Evolutionary conservation across 2,797 vertebrate species (phyloP), one percentile per base, ranked within the genome.

Genomic region (Lacerta viridis): DNA sequence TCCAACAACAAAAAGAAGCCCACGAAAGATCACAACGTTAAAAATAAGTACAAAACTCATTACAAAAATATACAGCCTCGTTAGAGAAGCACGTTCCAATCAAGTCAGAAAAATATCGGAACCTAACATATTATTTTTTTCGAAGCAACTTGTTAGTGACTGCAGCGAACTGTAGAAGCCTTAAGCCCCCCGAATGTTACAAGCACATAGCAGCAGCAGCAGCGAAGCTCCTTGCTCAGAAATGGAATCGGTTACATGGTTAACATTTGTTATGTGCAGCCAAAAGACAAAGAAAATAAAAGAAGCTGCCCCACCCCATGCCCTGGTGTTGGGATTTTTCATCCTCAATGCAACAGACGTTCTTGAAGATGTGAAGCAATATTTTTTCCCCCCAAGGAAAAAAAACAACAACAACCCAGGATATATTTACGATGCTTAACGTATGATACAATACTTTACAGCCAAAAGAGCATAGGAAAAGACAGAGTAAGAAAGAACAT

Each of bases 11-110:
- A 95, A 97, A 96, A 96, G 95, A 97, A 97, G 95, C 97, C 96
- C 96, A 97, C 95, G 94, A 95, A 96, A 97, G 97, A 97, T 96
- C 96, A 95, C 96, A 95, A 96, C 96, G 96, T 96, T 97, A 96
- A 98, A 98, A 98, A 98, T 96, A 98, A 98, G 96, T 98, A 98
- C 97, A 98, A 98, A 98, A 98, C 96, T 97, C 96, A 97, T 98
- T 98, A 98, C 97, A 98, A 98, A 99, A 99, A 98, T 98, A 98
- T 97, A 98, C 98, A 98, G 98, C 98, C 98, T 98, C 98, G 97
- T 86, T 98, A 98, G 97, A 98, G 98, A 98, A 98, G 97, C 97
- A 96, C 88, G 97, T 98, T 97, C 97, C 97, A 98, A 97, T 94
- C 94, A 95, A 97, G 98, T 97, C 97, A 97, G 97, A 97, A 97